Percentiles rank a stretch among this genome's conserved stretches.
phyloP scores from a whole-genome alignment of 1,140 invertebrate species.

The Aphelinus atriplicis region DNA sequence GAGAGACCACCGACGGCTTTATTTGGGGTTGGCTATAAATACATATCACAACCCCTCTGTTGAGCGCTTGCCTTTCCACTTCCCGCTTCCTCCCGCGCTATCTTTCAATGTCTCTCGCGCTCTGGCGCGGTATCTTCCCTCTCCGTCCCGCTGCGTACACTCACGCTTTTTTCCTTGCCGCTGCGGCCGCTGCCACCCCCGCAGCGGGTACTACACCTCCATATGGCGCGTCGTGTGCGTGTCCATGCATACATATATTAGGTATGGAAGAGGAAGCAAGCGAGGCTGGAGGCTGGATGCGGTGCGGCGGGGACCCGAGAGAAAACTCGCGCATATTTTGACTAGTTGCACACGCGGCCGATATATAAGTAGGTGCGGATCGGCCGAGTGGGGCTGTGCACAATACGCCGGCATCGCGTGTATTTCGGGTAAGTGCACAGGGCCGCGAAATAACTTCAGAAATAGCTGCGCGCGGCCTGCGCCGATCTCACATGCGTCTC shows the following conservation, averaged over 20 bases:
- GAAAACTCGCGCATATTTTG: too few relatives aligned
- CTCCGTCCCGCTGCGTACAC: neutral
- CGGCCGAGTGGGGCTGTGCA: neutral
- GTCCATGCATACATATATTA: slow-evolving; percentile 5
- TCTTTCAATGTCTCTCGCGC: slow-evolving; percentile 39
- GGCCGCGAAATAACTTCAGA: slow-evolving; percentile 35
- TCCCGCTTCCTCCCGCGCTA: slow-evolving; percentile 41
- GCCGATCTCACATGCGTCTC: slow-evolving; percentile 4
- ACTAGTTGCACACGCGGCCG: too few relatives aligned
- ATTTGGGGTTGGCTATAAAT: slow-evolving; percentile 44
- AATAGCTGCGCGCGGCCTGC: slow-evolving; percentile 22
- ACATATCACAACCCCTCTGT: slow-evolving; percentile 40
- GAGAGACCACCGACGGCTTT: slow-evolving; percentile 34
- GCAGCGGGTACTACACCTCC: neutral
- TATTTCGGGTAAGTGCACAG: slow-evolving; percentile 39
- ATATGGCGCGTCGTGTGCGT: neutral
- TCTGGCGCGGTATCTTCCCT: slow-evolving; percentile 1
- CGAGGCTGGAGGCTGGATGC: neutral
- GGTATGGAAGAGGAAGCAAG: slow-evolving; percentile 21
- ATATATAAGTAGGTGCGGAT: slow-evolving; percentile 1
- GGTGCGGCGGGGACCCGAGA: neutral
- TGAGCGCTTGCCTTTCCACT: slow-evolving; percentile 34
- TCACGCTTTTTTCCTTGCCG: too few relatives aligned
- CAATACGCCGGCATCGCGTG: neutral
- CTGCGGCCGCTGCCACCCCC: too few relatives aligned